phyloP scores from a whole-genome alignment of 30 jellyfish, hydroid and myxozoan genomes.

The Mastigias papua region DNA sequence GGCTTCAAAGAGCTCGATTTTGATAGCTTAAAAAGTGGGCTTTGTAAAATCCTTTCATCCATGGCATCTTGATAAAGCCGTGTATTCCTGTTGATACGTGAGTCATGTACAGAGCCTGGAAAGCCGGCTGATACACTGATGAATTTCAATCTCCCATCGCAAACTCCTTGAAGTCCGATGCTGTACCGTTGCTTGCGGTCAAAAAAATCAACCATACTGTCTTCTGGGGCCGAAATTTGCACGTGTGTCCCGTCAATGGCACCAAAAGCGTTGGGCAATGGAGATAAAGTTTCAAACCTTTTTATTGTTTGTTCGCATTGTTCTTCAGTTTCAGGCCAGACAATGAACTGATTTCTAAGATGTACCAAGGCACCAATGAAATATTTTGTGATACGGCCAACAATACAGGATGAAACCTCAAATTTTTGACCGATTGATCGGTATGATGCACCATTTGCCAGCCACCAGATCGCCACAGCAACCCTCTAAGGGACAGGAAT shows the following conservation, averaged over 20 bases:
- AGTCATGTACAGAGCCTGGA: constrained; percentile 20
- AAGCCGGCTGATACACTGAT: constrained; percentile 40
- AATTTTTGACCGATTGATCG: not conserved
- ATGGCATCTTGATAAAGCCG: constrained; percentile 21
- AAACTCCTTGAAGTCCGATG: constrained; percentile 46
- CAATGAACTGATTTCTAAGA: not conserved
- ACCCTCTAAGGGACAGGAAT: constrained; percentile 29
- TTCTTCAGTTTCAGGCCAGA: constrained; percentile 13
- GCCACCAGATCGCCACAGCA: constrained; percentile 15
- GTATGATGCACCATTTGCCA: constrained; percentile 35
- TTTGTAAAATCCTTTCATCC: not conserved
- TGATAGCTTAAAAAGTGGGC: not conserved
- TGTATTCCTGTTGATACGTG: constrained; percentile 22
- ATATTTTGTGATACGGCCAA: constrained; percentile 39
- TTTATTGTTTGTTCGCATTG: not conserved
- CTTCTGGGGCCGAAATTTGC: constrained; percentile 10
- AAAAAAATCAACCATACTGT: constrained; percentile 24
- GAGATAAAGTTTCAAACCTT: constrained; percentile 9
- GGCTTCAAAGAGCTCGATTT: too few relatives aligned
- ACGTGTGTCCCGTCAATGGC: constrained; percentile 37
- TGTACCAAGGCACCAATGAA: constrained; percentile 10
- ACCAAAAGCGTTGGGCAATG: constrained; percentile 30
- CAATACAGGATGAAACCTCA: constrained; percentile 20
- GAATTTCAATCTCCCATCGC: constrained; percentile 37
- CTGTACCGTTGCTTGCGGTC: constrained; percentile 40